These are phyloP conservation scores for Notospermus geniculatus DNA, from an alignment of 1,140 invertebrate species.

Conservation along the genomic window DNA sequence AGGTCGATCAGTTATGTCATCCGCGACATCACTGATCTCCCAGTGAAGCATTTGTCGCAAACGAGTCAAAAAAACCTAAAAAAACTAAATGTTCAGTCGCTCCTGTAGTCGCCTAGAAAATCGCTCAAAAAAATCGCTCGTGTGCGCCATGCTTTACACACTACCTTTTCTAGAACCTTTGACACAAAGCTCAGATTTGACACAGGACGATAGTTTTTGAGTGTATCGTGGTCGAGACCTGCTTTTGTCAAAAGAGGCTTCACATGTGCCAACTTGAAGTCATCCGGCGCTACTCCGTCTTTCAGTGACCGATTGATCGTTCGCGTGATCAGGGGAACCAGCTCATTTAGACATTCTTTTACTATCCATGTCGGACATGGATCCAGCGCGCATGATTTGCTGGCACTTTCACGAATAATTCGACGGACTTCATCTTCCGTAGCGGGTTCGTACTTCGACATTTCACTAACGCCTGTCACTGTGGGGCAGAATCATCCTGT, in stretches of 20 bases:
- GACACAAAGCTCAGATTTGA: slow-evolving; percentile 22
- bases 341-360: slow-evolving; percentile 14
- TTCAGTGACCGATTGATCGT: slow-evolving; percentile 12
- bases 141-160: too few relatives aligned
- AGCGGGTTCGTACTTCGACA: neutral
- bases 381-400: slow-evolving; percentile 23
- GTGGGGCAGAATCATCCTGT: too few relatives aligned
- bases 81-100: too few relatives aligned
- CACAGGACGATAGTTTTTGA: slow-evolving; percentile 23
- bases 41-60: too few relatives aligned
- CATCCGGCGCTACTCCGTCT: slow-evolving; percentile 4
- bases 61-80: too few relatives aligned
- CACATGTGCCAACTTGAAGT: slow-evolving; percentile 21
- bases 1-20: too few relatives aligned
- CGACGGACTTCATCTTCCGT: neutral
- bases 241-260: slow-evolving; percentile 25
- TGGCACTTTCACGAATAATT: neutral
- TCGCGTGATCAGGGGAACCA: slow-evolving; percentile 9
- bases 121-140: too few relatives aligned
- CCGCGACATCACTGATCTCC: too few relatives aligned
- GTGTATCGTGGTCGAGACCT: slow-evolving; percentile 17
- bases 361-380: slow-evolving; percentile 15
- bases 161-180: slow-evolving; percentile 23
- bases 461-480: neutral
- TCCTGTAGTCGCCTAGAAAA: too few relatives aligned